Percentiles rank a stretch among this genome's conserved stretches.
phyloP scores from a whole-genome alignment of 1,140 invertebrate species.

The Amphibalanus amphitrite region DNA sequence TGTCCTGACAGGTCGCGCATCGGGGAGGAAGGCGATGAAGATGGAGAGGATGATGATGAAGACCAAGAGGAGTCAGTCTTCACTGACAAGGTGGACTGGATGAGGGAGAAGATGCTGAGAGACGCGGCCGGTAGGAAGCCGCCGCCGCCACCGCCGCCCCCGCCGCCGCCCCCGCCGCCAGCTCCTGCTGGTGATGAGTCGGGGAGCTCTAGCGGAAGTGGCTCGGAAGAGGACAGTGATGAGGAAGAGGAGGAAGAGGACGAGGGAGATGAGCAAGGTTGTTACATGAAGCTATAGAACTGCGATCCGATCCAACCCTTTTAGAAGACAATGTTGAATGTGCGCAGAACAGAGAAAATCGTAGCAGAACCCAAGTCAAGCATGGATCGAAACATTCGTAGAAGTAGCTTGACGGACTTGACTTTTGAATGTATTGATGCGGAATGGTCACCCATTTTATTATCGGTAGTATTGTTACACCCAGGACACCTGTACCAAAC shows the following conservation, averaged over 20 bases:
- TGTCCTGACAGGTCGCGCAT: not conserved
- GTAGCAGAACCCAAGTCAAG: too few species aligned
- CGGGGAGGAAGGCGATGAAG: not conserved
- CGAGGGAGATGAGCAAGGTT: not conserved
- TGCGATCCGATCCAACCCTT: too few species aligned
- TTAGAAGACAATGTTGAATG: too few species aligned
- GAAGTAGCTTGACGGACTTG: too few species aligned
- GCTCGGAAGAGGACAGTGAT: not conserved
- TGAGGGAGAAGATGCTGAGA: conserved; percentile 1
- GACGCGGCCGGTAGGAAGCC: not conserved
- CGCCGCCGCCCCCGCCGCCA: too few species aligned
- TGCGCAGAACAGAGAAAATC: too few species aligned
- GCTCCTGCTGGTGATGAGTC: not conserved
- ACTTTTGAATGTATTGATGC: too few species aligned
- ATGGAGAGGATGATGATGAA: not conserved
- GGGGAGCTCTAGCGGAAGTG: not conserved
- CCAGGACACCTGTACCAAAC: too few species aligned
- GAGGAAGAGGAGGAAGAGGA: not conserved
- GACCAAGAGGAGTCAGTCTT: not conserved
- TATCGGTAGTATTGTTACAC: too few species aligned
- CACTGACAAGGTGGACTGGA: not conserved
- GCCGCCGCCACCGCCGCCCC: not conserved
- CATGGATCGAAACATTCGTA: too few species aligned
- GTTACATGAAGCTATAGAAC: not conserved
- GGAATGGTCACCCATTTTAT: too few species aligned